Percentiles rank a stretch among this genome's conserved stretches.
Conservation (phyloP, 2,113 vertebrate species). For the Vidua macroura region DNA sequence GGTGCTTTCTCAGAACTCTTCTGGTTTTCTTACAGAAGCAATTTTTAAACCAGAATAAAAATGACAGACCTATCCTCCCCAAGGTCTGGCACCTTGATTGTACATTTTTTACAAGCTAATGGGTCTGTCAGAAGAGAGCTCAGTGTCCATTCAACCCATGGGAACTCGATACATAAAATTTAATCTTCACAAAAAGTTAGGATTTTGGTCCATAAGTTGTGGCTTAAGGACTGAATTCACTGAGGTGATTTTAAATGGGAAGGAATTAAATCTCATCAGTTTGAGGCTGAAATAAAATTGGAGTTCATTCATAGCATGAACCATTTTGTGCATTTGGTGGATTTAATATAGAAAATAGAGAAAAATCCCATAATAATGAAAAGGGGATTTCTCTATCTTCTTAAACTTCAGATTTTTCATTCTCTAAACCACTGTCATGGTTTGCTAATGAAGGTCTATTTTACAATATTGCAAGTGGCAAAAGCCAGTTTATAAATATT, state of each 20-base stretch:
- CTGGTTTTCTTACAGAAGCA: neutral
- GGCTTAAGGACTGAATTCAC: neutral
- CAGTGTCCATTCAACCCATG: accelerated
- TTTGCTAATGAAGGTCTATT: neutral
- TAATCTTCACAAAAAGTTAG: neutral
- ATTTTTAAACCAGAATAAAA: neutral
- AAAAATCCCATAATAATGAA: neutral
- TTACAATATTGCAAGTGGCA: neutral
- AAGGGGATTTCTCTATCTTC: neutral
- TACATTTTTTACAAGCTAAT: neutral
- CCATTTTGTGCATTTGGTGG: neutral
- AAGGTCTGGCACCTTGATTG: neutral
- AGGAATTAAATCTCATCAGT: neutral
- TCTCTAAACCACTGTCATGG: neutral
- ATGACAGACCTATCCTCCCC: neutral
- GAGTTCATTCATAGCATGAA: neutral
- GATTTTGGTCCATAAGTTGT: neutral
- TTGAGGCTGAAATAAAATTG: neutral
- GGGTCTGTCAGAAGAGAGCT: neutral
- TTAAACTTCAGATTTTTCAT: neutral
- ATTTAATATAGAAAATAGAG: neutral
- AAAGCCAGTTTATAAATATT: neutral
- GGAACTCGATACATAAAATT: neutral
- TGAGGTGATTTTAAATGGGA: neutral
- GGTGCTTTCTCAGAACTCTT: neutral